A percentile compares a stretch with the other conserved stretches of the same genome.
Evolutionary conservation across 2,797 vertebrate genomes (phyloP).

Genomic region (Botia almorhae): DNA sequence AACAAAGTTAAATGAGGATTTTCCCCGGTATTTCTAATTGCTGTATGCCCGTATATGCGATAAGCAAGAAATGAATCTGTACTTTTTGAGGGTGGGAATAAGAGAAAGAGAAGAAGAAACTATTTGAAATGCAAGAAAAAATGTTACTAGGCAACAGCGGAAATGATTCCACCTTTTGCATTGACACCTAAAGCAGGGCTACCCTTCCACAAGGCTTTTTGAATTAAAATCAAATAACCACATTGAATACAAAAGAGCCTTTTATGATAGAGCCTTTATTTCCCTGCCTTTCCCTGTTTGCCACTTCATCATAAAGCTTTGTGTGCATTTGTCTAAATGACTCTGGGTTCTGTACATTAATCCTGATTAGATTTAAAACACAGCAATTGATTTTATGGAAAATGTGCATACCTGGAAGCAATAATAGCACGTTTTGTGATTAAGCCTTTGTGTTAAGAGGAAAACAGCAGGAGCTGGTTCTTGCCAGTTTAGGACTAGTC

Average conservation of each 20-base stretch:
- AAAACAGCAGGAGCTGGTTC: background rate
- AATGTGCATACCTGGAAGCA: constrained; percentile 35
- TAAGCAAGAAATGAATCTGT: constrained; percentile 21
- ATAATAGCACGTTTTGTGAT: constrained; percentile 36
- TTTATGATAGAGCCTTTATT: background rate
- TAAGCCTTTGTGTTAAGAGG: constrained; percentile 20
- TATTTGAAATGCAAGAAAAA: constrained; percentile 19
- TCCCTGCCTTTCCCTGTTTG: background rate
- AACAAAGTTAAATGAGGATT: background rate
- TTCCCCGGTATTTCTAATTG: background rate
- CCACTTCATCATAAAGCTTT: constrained; percentile 5
- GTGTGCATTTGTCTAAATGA: constrained; percentile 27
- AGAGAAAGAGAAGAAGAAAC: constrained; percentile 13
- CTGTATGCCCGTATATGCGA: background rate
- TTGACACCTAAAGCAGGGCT: constrained; percentile 30
- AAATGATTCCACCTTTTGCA: constrained; percentile 47
- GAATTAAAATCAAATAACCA: constrained; percentile 44
- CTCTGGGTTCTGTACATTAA: constrained; percentile 33
- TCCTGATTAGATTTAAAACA: constrained; percentile 48
- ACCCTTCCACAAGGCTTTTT: background rate
- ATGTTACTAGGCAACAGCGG: constrained; percentile 56
- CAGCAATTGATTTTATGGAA: constrained; percentile 50
- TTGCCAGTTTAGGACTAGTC: background rate
- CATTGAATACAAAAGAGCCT: constrained; percentile 33
- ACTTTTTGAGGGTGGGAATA: constrained; percentile 14